Evolutionary conservation across 2,888 invertebrate genomes (phyloP).

Genomic region (Podabrus alpinus): DNA sequence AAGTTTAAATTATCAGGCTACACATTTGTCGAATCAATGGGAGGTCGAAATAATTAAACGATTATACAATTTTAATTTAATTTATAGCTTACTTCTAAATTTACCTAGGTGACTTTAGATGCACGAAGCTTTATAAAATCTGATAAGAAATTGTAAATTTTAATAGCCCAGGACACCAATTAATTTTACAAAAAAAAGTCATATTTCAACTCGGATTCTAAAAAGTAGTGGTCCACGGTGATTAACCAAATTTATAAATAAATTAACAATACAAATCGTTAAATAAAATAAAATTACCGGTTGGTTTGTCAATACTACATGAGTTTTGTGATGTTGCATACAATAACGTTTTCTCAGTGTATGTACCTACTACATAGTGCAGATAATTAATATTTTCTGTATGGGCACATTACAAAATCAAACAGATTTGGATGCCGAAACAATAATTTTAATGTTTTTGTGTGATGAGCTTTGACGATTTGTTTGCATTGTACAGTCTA

Average conservation of each 20-base stretch:
- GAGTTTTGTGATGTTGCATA: neutral
- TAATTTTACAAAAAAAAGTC: neutral
- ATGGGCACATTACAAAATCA: neutral
- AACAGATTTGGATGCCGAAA: neutral
- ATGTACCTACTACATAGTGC: no score
- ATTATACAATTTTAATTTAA: neutral
- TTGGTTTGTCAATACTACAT: neutral
- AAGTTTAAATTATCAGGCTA: neutral
- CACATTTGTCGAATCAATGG: neutral
- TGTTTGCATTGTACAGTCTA: neutral
- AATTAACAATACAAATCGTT: neutral
- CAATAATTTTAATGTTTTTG: neutral
- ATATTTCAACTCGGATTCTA: neutral
- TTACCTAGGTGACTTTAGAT: neutral
- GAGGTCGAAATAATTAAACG: conserved; percentile 2
- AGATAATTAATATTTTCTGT: neutral
- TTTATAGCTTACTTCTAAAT: conserved; percentile 1
- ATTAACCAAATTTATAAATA: neutral
- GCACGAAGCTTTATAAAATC: neutral
- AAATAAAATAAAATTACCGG: neutral
- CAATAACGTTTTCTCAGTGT: neutral
- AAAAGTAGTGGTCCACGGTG: no score
- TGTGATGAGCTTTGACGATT: neutral
- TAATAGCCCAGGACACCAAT: neutral
- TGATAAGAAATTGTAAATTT: neutral